phyloP scores from a whole-genome alignment of 2,113 vertebrate species.

The Copsychus sechellarum region DNA sequence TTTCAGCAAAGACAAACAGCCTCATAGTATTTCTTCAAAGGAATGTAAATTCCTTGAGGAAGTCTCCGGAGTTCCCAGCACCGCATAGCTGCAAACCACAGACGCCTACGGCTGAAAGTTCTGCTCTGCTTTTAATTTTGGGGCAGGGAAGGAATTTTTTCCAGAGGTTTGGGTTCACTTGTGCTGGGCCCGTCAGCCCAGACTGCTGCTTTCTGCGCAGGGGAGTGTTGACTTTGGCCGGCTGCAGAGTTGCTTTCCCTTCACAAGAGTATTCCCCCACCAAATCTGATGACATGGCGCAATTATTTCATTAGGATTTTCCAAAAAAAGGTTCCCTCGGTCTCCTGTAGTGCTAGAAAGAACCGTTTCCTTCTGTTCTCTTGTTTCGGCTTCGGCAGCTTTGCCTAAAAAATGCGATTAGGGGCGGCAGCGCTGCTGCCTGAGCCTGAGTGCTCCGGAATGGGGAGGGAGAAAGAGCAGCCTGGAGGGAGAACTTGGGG shows the following conservation, averaged over 20 bases:
- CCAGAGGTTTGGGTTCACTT: conserved; percentile 40
- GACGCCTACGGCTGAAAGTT: conserved; percentile 49
- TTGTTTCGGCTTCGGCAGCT: neutral
- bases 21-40: conserved; percentile 71
- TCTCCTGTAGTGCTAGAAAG: neutral
- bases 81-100: conserved; percentile 66
- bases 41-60: conserved; percentile 68
- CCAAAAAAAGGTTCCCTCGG: neutral
- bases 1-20: conserved; percentile 57
- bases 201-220: conserved; percentile 8
- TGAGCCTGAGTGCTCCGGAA: rapidly evolving
- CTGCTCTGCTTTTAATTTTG: conserved; percentile 69
- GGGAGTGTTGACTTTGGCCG: conserved; percentile 53
- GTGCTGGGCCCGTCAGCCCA: conserved; percentile 22
- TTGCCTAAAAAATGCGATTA: neutral
- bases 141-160: conserved; percentile 56
- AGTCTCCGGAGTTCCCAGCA: conserved; percentile 65
- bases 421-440: neutral
- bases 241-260: neutral
- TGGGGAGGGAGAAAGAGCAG: neutral
- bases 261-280: conserved; percentile 22
- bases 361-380: neutral
- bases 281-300: conserved; percentile 48
- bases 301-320: conserved; percentile 61
- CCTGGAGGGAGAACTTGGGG: neutral